phyloP scores from a whole-genome alignment of 1,140 invertebrate species.

The Brachionus manjavacas region DNA sequence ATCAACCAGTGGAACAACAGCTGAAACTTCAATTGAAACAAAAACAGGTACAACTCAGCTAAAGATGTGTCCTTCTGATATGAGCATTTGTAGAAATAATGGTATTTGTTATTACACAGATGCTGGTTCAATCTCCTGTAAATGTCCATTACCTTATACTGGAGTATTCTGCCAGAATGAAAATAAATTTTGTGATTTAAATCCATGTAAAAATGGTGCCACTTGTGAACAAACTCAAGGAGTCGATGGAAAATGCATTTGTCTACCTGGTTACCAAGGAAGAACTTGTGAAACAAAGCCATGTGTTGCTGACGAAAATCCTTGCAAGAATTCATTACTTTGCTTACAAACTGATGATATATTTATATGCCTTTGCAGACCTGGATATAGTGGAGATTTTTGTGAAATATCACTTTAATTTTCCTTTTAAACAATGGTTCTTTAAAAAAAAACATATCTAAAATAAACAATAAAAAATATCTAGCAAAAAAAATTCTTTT shows the following conservation, averaged over 20 bases:
- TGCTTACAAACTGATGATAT: background rate
- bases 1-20: background rate
- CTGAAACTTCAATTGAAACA: no score
- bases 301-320: background rate
- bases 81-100: background rate
- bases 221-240: background rate
- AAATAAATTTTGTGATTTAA: background rate
- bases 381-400: background rate
- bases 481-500: no score
- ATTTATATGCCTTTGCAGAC: background rate
- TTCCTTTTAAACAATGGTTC: background rate
- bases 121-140: background rate
- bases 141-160: background rate
- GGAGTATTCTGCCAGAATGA: background rate
- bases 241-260: background rate
- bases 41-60: background rate
- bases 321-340: background rate
- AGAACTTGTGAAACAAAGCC: background rate
- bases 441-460: background rate
- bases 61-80: background rate
- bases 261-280: background rate
- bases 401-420: background rate
- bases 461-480: background rate
- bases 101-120: background rate
- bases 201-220: conserved; percentile 27